These are phyloP conservation scores for Pagetopsis macropterus DNA, from an alignment of 2,797 vertebrate genomes.

Conservation along the genomic window DNA sequence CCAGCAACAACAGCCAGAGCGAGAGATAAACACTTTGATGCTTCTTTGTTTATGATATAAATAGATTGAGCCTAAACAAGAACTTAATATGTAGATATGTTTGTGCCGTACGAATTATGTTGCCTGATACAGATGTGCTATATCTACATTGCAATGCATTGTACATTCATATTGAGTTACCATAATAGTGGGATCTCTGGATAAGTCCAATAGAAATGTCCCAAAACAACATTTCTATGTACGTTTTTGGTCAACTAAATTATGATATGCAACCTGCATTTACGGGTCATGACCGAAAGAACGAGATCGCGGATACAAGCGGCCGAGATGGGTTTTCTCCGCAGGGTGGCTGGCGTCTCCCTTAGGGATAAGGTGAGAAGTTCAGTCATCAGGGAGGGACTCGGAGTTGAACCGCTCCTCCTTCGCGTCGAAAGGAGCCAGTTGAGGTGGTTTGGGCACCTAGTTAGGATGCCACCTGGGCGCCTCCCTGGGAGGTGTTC, in stretches of 20 bases:
- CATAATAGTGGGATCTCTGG: background rate
- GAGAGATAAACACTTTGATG: background rate
- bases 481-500: too few relatives aligned
- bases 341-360: too few relatives aligned
- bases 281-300: background rate
- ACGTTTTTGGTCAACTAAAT: background rate
- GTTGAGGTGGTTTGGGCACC: too few relatives aligned
- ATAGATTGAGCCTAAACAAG: background rate
- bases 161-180: background rate
- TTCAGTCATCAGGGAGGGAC: too few relatives aligned
- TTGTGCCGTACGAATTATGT: background rate
- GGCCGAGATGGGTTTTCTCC: too few relatives aligned
- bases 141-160: background rate
- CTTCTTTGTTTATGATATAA: background rate
- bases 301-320: too few relatives aligned
- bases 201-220: constrained; percentile 8
- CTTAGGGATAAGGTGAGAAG: too few relatives aligned
- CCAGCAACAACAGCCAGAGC: constrained; percentile 6
- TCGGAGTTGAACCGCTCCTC: too few relatives aligned
- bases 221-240: background rate
- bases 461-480: too few relatives aligned
- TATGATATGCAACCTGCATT: background rate
- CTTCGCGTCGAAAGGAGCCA: too few relatives aligned
- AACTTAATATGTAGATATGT: background rate
- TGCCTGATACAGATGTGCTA: too few relatives aligned